Base-by-base conservation (phyloP, 1,140 invertebrate species). In the Oryctes rhinoceros region DNA sequence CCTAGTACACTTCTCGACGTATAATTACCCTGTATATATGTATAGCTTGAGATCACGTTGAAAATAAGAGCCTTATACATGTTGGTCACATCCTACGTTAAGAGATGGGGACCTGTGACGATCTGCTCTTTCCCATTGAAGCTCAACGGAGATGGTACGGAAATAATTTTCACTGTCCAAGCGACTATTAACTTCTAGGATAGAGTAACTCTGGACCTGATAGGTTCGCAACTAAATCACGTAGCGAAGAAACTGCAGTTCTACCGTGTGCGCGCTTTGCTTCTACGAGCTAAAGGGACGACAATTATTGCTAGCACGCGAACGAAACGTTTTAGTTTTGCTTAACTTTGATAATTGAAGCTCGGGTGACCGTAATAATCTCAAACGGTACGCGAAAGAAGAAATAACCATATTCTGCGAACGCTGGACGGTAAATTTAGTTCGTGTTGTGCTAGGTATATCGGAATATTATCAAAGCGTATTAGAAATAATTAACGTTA, bases 241-340 rank as follows among this genome's bases (percentile, higher is more conserved):
- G 65, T 67, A 67, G 5, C 65, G 65, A 67, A 67, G 65, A 67
- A 67, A 67, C 65, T 67, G 65, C 65, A 67, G 65, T 67, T 67
- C 65, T 11, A 18, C n/a, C n/a, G 3, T 44, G 39, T 44, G 5
- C 39, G 9, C 20, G 65, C 65, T 67, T 67, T 67, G 65, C 13
- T 67, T 24, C 5, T 18, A 9, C 18, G 20, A 24, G 18, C 9
- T 53, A 53, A n/a, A 10, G 13, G 13, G 11, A 13, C 49, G 11
- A 48, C 65, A 67, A 24, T 67, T 24, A 67, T 67, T 67, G 65
- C 13, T 13, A 4, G 30, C n/a, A 24, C n/a, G 30, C n/a, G 18
- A 18, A 24, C 30, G 11, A 67, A 67, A 35, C 65, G 65, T 20
- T 67, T 67, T 67, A 67, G 65, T 67, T 67, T 4, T 4, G 20